A percentile compares a stretch with the other conserved stretches of the same genome.
These are phyloP conservation scores for Habropoda laboriosa DNA, from an alignment of 1,140 invertebrate genomes.

Conservation along the genomic window DNA sequence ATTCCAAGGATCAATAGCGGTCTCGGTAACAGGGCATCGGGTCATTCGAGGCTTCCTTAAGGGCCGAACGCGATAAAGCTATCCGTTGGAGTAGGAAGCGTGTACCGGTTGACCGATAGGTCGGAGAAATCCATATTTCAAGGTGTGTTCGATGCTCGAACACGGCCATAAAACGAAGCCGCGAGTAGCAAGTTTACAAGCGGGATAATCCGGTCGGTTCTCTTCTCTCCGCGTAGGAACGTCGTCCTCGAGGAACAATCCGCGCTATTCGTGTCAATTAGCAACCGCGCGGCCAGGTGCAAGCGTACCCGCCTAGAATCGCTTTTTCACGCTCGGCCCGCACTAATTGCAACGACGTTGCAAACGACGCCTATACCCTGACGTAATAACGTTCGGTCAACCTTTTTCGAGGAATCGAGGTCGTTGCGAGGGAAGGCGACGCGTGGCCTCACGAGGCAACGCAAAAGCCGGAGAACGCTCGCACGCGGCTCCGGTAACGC, in stretches of 20 bases:
- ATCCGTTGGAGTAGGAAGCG: too few species aligned
- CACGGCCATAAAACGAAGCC: too few species aligned
- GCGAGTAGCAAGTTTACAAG: too few species aligned
- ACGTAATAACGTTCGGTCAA: constrained; percentile 30
- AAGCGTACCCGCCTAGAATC: constrained; percentile 34
- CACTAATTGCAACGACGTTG: constrained; percentile 54
- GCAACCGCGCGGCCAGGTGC: constrained; percentile 56
- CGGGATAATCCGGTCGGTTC: constrained; percentile 36
- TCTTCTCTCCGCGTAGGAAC: constrained; percentile 16
- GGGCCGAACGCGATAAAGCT: too few species aligned
- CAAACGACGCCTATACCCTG: constrained; percentile 40
- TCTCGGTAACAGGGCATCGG: too few species aligned
- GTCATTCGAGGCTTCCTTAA: too few species aligned
- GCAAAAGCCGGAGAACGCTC: not conserved
- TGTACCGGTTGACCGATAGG: not conserved
- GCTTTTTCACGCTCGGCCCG: constrained; percentile 7
- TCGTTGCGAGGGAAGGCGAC: constrained; percentile 16
- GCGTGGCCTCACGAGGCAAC: not conserved
- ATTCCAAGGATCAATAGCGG: too few species aligned
- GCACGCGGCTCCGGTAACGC: constrained; percentile 25
- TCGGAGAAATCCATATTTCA: constrained; percentile 6
- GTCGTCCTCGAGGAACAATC: constrained; percentile 59
- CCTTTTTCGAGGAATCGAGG: constrained; percentile 48
- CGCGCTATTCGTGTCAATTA: constrained; percentile 63
- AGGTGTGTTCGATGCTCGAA: too few species aligned